Base-by-base conservation (phyloP, 2,888 invertebrate species). In the Clivina fossor region DNA sequence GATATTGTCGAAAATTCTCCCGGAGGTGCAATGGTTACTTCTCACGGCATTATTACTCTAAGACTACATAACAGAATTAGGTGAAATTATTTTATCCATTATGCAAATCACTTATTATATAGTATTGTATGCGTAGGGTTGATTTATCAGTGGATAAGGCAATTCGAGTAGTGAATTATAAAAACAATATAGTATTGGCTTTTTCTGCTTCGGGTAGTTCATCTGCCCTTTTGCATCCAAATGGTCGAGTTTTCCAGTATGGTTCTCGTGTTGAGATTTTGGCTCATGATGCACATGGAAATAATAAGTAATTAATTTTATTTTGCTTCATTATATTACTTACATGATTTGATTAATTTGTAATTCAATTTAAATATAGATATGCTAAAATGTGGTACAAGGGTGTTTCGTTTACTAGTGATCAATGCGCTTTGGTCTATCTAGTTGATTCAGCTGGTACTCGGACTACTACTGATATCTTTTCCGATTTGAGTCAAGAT, bases 311-410 rank as follows among this genome's bases (percentile, higher is more conserved):
- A 89, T 85, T 90, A 71, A 75, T 82, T 78, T 37, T 20, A 4
- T 15, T 22, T 37, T 40, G 40, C 38, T 48, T 35, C 32, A 26
- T 40, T 38, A 33, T 46, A 24, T 54, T n/a, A 32, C 16, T 55
- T 37, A 20, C 13, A 20, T 20, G n/a, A n/a, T n/a, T n/a, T n/a
- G n/a, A n/a, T n/a, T n/a, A n/a, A n/a, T n/a, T n/a, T n/a, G n/a
- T n/a, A n/a, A n/a, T n/a, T n/a, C n/a, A n/a, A n/a, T n/a, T n/a
- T n/a, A n/a, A n/a, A n/a, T n/a, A n/a, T 62, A 90, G 91, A 67
- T 90, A 87, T 66, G 93, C 93, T 40, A 93, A 93, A 73, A 93
- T 93, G 90, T 92, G 91, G 90, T 88, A 90, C 74, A 90, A 91
- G 70, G 92, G 93, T 1, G 89, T 93, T 0, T 91, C 91, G 64